Percentiles rank a stretch among this genome's conserved stretches.
These are phyloP conservation scores for Delphinapterus leucas DNA, from an alignment of 2,113 vertebrate species.

Conservation along the genomic window DNA sequence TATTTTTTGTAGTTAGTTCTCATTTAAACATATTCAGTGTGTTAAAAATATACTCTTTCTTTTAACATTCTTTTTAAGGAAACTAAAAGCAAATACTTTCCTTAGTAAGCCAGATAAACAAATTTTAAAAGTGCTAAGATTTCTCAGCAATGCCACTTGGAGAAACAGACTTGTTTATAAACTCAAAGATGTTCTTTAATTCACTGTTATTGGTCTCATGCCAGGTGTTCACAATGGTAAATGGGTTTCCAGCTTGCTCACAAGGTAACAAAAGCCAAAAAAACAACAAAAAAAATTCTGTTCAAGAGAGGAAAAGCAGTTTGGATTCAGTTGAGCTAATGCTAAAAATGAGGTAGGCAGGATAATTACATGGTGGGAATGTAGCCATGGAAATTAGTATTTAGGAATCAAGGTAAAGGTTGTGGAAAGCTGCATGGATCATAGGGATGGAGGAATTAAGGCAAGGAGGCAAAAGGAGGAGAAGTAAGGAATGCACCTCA, in stretches of 20 bases:
- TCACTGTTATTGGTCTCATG: slow-evolving; percentile 70
- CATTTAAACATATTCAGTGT: neutral
- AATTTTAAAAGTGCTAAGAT: neutral
- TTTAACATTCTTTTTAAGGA: neutral
- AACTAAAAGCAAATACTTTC: neutral
- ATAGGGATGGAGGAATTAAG: slow-evolving; percentile 79
- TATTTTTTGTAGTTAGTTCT: slow-evolving; percentile 1
- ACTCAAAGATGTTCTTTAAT: neutral
- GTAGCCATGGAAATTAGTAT: slow-evolving; percentile 82
- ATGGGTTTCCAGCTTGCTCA: slow-evolving; percentile 83
- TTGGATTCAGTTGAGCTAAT: slow-evolving; percentile 33
- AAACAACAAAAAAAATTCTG: slow-evolving; percentile 33
- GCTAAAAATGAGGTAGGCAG: slow-evolving; percentile 41
- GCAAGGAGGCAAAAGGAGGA: slow-evolving; percentile 84
- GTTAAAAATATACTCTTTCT: slow-evolving; percentile 20
- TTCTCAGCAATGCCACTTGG: neutral
- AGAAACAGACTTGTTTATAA: neutral
- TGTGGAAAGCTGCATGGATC: slow-evolving; percentile 76
- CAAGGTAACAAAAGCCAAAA: slow-evolving; percentile 72
- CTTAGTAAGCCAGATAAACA: slow-evolving; percentile 1
- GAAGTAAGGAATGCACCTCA: slow-evolving; percentile 88
- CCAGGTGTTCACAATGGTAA: slow-evolving; percentile 83
- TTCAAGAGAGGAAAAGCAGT: slow-evolving; percentile 70
- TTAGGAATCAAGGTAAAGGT: slow-evolving; percentile 74
- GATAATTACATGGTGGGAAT: slow-evolving; percentile 54